Evolutionary conservation across 2,888 invertebrate genomes (phyloP).

Genomic region (Catocala nupta): DNA sequence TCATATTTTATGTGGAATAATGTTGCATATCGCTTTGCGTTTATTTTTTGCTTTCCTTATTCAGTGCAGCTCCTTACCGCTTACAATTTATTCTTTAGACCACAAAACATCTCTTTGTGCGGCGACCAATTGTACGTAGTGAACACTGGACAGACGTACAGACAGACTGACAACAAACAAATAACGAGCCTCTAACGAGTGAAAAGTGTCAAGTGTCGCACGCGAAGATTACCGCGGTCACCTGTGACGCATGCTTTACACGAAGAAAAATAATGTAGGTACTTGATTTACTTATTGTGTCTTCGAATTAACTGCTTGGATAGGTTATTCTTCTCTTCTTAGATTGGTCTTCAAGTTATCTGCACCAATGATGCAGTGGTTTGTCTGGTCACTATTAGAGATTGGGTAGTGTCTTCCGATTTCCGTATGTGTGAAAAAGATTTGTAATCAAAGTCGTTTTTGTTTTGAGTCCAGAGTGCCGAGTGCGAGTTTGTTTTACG

Average conservation of each 20-base stretch:
- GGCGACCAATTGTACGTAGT: conserved; percentile 68
- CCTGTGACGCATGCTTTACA: conserved; percentile 11
- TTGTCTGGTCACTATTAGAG: too few relatives aligned
- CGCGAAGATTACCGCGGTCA: conserved; percentile 43
- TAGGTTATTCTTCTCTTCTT: too few relatives aligned
- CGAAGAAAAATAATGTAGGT: neutral
- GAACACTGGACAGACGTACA: conserved; percentile 61
- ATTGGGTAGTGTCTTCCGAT: too few relatives aligned
- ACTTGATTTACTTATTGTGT: conserved; percentile 15
- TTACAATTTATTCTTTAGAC: conserved; percentile 21
- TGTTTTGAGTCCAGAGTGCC: too few relatives aligned
- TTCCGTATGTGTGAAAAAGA: too few relatives aligned
- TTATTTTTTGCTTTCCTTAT: neutral
- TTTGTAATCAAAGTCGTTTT: too few relatives aligned
- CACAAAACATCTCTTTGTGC: conserved; percentile 61
- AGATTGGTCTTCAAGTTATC: too few relatives aligned
- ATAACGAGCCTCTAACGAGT: conserved; percentile 83
- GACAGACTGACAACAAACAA: conserved; percentile 81
- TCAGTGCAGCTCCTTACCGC: neutral
- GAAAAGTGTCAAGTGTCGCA: conserved; percentile 73
- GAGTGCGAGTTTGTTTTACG: too few relatives aligned
- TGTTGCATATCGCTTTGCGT: neutral
- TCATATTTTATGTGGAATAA: too few relatives aligned
- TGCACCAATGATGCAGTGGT: too few relatives aligned
- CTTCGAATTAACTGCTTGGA: too few relatives aligned